Conservation (phyloP, 2,797 vertebrate genomes). For the Syndactyla subalaris region DNA sequence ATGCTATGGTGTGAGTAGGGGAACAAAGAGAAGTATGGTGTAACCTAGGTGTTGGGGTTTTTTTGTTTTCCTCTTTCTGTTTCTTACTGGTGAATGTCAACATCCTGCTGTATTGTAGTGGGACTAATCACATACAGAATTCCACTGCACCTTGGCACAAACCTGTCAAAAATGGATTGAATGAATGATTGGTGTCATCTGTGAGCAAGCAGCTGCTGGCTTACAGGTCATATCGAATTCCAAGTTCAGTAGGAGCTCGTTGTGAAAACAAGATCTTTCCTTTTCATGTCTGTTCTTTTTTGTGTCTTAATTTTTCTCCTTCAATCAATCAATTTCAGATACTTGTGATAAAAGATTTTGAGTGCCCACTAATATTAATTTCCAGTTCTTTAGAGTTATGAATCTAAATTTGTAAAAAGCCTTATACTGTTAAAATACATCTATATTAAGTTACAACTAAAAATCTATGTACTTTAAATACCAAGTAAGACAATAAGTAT, state of each 20-base stretch:
- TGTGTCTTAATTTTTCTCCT: not conserved
- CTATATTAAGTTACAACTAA: not conserved
- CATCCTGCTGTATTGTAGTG: not conserved
- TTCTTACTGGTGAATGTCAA: not conserved
- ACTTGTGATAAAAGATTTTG: not conserved
- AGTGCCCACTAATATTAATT: not conserved
- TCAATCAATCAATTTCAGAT: not conserved
- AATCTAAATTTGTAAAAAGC: not conserved
- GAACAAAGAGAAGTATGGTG: not conserved
- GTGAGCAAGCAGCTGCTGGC: not conserved
- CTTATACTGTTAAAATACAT: not conserved
- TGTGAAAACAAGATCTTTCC: not conserved
- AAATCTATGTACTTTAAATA: not conserved
- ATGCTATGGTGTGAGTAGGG: rapidly evolving
- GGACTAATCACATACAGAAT: not conserved
- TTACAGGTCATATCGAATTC: not conserved
- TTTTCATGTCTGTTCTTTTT: not conserved
- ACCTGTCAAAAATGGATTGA: not conserved
- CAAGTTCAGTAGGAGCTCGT: not conserved
- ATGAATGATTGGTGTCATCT: not conserved
- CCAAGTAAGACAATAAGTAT: not conserved
- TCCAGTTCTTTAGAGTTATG: not conserved
- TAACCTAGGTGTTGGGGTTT: not conserved
- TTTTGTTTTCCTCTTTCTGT: not conserved
- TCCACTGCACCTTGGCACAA: not conserved